Evolutionary conservation across 2,797 vertebrate species (phyloP), one percentile per base, ranked within the genome.

Genomic region (Ficedula albicollis): DNA sequence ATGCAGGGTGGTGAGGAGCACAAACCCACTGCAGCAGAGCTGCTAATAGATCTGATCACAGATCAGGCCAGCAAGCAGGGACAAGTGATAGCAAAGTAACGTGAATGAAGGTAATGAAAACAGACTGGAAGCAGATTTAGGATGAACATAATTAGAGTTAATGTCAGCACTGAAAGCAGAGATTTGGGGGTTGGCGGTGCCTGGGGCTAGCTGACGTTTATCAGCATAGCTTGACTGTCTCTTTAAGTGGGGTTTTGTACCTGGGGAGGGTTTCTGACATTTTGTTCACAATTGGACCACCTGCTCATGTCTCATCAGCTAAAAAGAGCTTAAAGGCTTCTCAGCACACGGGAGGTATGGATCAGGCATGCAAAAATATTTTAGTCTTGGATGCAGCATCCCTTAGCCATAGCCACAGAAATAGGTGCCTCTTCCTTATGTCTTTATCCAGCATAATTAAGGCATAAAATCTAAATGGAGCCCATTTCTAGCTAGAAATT

Each of bases 31-130:
- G 69, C 83, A 68, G 30, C 90, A 86, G 77, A 16, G 26, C 80
- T 81, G 67, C 74, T 90, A 39, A 95, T 77, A 82, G 95, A 95
- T 77, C 84, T 93, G 95, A 79, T 93, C 77, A 55, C 15, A 70
- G 92, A 88, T 59, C 62, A 79, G 85, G 22, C 89, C 74, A 95
- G 94, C 96, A 96, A 96, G 96, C 95, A 97, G 95, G 83, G 94
- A 91, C 95, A 96, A 95, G 95, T 5, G 95, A 89, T 89, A 69
- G 84, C 54, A 91, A 89, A 96, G 92, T 92, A 91, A 96, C 32
- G 62, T 95, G 93, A 95, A 87, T 95, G 96, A 97, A 92, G 90
- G 94, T 95, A 97, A 97, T 96, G 96, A 97, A 96, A 97, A 92
- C 75, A 95, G 96, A 96, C 96, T 96, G 94, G 94, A 89, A 96